Conservation (phyloP, 2,888 invertebrate species). For the Aspidiotus destructor region DNA sequence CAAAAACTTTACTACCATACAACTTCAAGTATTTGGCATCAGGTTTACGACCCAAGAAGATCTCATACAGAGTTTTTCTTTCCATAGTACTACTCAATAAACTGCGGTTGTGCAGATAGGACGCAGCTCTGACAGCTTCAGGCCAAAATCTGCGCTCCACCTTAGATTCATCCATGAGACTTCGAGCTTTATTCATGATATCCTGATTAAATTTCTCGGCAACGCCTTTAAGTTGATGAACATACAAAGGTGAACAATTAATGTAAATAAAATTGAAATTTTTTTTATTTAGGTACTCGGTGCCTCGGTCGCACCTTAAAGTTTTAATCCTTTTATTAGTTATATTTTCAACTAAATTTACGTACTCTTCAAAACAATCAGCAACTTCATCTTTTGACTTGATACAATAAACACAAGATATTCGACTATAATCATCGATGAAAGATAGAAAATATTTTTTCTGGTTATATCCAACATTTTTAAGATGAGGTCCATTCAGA, state of each 20-base stretch:
- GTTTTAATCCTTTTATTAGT: constrained; percentile 32
- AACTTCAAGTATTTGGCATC: constrained; percentile 38
- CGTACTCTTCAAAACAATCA: constrained; percentile 34
- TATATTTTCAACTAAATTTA: constrained; percentile 34
- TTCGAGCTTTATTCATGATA: constrained; percentile 15
- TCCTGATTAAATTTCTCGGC: constrained; percentile 33
- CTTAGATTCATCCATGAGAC: constrained; percentile 8
- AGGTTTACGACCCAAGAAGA: constrained; percentile 38
- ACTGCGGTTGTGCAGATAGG: constrained; percentile 32
- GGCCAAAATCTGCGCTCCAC: constrained; percentile 28
- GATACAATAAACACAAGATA: constrained; percentile 24
- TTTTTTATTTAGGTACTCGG: constrained; percentile 34
- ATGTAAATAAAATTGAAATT: constrained; percentile 34
- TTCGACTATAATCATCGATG: constrained; percentile 36
- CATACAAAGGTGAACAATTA: constrained; percentile 23
- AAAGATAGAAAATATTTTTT: constrained; percentile 36
- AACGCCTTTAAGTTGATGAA: constrained; percentile 32
- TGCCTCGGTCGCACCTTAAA: constrained; percentile 33
- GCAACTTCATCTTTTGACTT: constrained; percentile 35
- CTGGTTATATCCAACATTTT: constrained; percentile 35
- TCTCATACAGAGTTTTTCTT: constrained; percentile 38
- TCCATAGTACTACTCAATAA: constrained; percentile 34
- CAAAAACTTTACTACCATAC: constrained; percentile 39
- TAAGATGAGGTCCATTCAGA: constrained; percentile 15
- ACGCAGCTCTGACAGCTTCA: constrained; percentile 16